A percentile compares a stretch with the other conserved stretches of the same genome.
Conservation (phyloP, 2,888 invertebrate species). For the Copidosoma aretas region DNA sequence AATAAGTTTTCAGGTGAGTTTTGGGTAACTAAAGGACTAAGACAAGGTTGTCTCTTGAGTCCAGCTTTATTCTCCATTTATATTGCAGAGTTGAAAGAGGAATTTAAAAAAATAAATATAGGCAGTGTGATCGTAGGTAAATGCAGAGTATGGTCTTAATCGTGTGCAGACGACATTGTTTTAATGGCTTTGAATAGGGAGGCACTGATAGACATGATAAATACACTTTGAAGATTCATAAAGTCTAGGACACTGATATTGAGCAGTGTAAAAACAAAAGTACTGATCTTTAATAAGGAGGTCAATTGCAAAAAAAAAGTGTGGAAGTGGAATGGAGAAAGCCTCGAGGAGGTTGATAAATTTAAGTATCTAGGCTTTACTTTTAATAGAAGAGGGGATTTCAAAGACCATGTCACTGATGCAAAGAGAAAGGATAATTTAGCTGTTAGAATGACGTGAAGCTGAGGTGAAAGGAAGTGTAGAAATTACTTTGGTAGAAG, state of each 20-base stretch:
- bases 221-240: conserved; percentile 5
- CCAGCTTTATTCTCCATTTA: no score
- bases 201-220: no score
- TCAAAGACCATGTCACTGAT: conserved; percentile 14
- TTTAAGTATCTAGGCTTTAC: conserved; percentile 30
- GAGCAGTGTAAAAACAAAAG: conserved; percentile 34
- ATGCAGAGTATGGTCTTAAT: no score
- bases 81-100: no score
- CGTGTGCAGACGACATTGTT: no score
- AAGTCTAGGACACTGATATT: conserved; percentile 21
- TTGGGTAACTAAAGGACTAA: no score
- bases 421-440: conserved; percentile 13
- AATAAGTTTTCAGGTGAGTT: no score
- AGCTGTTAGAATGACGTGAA: conserved; percentile 19
- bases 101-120: no score
- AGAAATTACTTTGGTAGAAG: conserved; percentile 30
- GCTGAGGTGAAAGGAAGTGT: conserved; percentile 23
- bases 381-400: conserved; percentile 15
- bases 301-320: conserved; percentile 10
- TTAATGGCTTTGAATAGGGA: no score
- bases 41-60: no score
- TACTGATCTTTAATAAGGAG: conserved; percentile 23
- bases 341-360: conserved; percentile 12
- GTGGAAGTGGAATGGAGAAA: conserved; percentile 12
- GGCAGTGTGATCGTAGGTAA: no score